A percentile compares a stretch with the other conserved stretches of the same genome.
Conservation (phyloP, 2,113 vertebrate genomes). For the Trogon surrucura region DNA sequence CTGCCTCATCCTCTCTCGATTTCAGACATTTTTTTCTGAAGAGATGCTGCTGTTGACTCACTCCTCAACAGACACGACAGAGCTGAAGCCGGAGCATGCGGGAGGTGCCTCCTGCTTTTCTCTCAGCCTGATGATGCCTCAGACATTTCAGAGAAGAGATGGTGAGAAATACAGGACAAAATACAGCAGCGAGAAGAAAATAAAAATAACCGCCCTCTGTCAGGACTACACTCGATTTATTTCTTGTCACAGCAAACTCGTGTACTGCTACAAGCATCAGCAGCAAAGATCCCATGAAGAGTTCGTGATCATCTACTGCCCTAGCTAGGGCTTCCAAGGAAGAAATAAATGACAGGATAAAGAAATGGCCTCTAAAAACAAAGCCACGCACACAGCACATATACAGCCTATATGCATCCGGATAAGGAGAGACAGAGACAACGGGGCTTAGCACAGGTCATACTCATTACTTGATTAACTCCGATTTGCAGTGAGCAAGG, state of each 20-base stretch:
- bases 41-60: not conserved
- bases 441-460: not conserved
- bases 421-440: not conserved
- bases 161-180: not conserved
- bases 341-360: not conserved
- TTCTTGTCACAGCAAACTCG: not conserved
- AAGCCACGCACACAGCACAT: not conserved
- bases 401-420: not conserved
- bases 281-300: not conserved
- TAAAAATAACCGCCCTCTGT: not conserved
- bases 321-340: not conserved
- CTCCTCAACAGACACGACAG: not conserved
- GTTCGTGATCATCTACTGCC: not conserved
- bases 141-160: not conserved
- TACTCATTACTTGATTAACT: not conserved
- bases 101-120: not conserved
- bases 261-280: not conserved
- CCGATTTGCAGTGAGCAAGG: not conserved
- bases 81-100: rapidly evolving
- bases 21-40: not conserved
- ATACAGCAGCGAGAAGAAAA: not conserved
- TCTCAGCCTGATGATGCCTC: not conserved
- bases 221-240: not conserved
- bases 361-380: not conserved
- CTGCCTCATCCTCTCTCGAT: not conserved